A percentile compares a stretch with the other conserved stretches of the same genome.
Conservation (phyloP, 2,888 invertebrate species). For the Lottia scabra region DNA sequence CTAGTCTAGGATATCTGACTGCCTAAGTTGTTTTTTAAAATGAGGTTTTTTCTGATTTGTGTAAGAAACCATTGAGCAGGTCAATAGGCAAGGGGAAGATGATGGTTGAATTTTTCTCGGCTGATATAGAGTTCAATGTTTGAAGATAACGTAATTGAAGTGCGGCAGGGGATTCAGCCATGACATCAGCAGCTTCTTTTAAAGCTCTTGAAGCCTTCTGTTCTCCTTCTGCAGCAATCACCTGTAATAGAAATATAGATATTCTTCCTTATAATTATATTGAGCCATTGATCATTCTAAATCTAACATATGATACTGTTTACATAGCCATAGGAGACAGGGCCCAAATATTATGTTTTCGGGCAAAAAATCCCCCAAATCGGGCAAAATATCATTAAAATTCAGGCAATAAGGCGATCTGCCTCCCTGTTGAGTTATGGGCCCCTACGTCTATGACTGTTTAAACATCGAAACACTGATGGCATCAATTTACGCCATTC, state of each 20-base stretch:
- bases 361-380: too few species aligned
- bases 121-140: conserved; percentile 64
- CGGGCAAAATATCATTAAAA: too few species aligned
- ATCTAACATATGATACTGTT: too few species aligned
- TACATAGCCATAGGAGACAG: too few species aligned
- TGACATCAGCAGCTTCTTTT: conserved; percentile 88
- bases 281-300: too few species aligned
- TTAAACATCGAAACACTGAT: too few species aligned
- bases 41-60: background rate
- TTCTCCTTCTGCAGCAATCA: conserved; percentile 66
- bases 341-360: too few species aligned
- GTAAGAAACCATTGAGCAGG: background rate
- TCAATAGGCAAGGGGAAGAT: conserved; percentile 67
- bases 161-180: conserved; percentile 85
- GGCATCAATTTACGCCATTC: too few species aligned
- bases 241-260: conserved; percentile 68
- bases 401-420: too few species aligned
- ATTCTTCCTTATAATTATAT: background rate
- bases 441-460: too few species aligned
- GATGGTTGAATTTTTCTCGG: conserved; percentile 67
- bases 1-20: too few species aligned
- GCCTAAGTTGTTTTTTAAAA: background rate
- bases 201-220: conserved; percentile 81
- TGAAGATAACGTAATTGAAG: conserved; percentile 74
- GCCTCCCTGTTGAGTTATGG: too few species aligned